Evolutionary conservation across 2,113 vertebrate species (phyloP).

Genomic region (Oenanthe oenanthe): DNA sequence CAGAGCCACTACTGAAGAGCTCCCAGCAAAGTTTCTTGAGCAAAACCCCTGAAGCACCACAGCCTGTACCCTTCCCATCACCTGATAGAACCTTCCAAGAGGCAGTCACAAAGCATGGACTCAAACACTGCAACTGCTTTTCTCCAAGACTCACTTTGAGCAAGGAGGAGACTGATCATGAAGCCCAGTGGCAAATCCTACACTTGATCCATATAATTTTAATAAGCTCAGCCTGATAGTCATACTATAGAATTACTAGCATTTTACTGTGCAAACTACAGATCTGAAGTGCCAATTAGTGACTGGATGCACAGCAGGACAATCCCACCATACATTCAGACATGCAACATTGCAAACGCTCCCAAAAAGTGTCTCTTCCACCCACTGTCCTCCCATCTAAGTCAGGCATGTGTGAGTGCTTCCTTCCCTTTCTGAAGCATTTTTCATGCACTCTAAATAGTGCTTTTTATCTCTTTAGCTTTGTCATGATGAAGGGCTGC

Average conservation of each 20-base stretch:
- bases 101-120: not conserved
- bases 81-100: not conserved
- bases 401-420: not conserved
- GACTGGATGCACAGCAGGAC: not conserved
- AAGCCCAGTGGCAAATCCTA: not conserved
- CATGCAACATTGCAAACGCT: accelerated
- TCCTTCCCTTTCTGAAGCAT: not conserved
- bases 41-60: not conserved
- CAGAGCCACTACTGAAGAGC: not conserved
- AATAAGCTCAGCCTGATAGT: constrained; percentile 8
- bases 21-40: not conserved
- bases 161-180: not conserved
- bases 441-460: not conserved
- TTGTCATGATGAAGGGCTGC: constrained; percentile 36
- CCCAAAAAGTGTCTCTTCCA: not conserved
- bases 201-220: constrained; percentile 22
- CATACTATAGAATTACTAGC: not conserved
- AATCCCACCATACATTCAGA: not conserved
- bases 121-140: not conserved
- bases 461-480: constrained; percentile 40
- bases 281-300: constrained; percentile 17
- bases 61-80: not conserved
- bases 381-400: not conserved
- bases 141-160: not conserved
- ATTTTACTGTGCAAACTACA: constrained; percentile 53